These are phyloP conservation scores for Dendropsophus ebraccatus DNA, from an alignment of 2,113 vertebrate genomes.

Conservation along the genomic window DNA sequence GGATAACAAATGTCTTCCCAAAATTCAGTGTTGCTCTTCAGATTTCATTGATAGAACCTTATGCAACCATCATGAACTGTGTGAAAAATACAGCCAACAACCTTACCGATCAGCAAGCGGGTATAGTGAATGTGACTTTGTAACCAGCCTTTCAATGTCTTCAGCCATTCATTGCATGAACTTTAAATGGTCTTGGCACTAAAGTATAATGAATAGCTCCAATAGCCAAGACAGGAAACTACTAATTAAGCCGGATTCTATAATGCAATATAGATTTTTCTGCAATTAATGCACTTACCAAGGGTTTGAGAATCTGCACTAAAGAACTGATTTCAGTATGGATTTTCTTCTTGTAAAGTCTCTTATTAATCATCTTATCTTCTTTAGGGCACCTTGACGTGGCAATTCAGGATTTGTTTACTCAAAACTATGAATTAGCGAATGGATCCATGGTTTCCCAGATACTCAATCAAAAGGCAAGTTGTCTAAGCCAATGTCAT, in stretches of 20 bases:
- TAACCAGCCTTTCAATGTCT: not conserved
- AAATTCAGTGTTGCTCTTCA: constrained; percentile 71
- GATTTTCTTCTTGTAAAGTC: constrained; percentile 33
- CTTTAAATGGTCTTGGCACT: constrained; percentile 14
- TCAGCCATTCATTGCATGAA: constrained; percentile 18
- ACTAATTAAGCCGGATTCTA: constrained; percentile 42
- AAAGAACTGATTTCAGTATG: constrained; percentile 38
- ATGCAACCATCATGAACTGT: constrained; percentile 71
- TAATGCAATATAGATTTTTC: constrained; percentile 40
- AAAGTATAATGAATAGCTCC: constrained; percentile 37
- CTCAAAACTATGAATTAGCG: constrained; percentile 69
- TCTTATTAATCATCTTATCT: constrained; percentile 43
- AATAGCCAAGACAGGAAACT: constrained; percentile 19
- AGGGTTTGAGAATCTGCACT: not conserved
- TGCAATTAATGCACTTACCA: constrained; percentile 34
- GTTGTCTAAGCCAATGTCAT: constrained; percentile 54
- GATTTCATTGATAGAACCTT: constrained; percentile 67
- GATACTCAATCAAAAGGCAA: constrained; percentile 76
- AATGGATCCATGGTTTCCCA: constrained; percentile 69
- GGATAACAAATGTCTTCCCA: constrained; percentile 72
- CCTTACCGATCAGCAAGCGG: constrained; percentile 67
- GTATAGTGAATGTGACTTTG: constrained; percentile 62
- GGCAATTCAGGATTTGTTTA: constrained; percentile 64
- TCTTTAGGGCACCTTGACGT: constrained; percentile 64
- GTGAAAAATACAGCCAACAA: constrained; percentile 67